Base-by-base conservation (phyloP, 2,113 vertebrate species). In the Melanostigma gelatinosum region DNA sequence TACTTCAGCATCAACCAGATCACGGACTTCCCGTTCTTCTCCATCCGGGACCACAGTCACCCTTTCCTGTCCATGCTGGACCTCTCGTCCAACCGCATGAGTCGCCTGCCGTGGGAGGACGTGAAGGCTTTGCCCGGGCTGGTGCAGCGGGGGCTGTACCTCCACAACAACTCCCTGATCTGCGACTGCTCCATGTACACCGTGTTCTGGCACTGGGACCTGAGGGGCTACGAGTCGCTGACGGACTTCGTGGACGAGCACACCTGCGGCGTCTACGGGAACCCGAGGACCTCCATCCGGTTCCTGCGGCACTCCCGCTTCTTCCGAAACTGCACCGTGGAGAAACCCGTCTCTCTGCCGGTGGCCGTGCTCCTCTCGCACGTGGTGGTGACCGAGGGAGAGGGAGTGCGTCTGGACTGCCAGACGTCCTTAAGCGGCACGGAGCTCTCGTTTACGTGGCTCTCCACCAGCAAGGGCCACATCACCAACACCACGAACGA, bases 1-100 rank as follows among this genome's bases (percentile, higher is more conserved):
- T 99, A 99, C 89, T 87, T 99, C 80, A 99, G 98, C 90, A 94
- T 97, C 87, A 99, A 99, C 91, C 95, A 93, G 77, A 92, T 99
- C 78, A 97, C 95, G 0, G 85, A 95, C 75, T 99, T 99, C 88
- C 97, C 98, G 0, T 97, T 99, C 87, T 91, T 90, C 54, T 93
- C 94, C 0, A 94, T 99, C 88, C 96, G 95, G 36, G 93, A 96
- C 63, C 95, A 96, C 83, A 96, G 91, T 44, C 96, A 95, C 72
- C 93, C 96, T 34, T 94, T 95, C 68, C 92, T 99, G 42, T 94
- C 91, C 74, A 96, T 95, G 8, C 91, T 99, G 86, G 98, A 99
- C 90, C 96, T 99, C 76, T 99, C 98, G 15, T 96, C 97, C 88
- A 99, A 99, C 86, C 94, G 92, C 3, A 91, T 99, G 88, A 79